These are phyloP conservation scores for Tenebrio molitor DNA, from an alignment of 1,140 invertebrate genomes.

Conservation along the genomic window DNA sequence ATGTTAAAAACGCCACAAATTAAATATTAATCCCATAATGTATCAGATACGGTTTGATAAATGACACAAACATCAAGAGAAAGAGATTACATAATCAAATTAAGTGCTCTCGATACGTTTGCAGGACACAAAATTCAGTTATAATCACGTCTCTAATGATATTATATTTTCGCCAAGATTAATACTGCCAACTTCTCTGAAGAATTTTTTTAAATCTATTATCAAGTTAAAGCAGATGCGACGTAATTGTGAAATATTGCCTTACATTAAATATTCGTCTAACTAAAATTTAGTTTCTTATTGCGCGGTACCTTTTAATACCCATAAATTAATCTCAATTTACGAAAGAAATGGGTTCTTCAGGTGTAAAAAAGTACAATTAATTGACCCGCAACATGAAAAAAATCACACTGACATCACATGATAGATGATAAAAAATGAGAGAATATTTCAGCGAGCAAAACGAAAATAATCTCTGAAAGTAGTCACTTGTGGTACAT, in stretches of 20 bases:
- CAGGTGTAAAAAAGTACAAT: too few relatives aligned
- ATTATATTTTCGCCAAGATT: constrained; percentile 11
- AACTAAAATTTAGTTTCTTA: background rate
- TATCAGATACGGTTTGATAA: constrained; percentile 36
- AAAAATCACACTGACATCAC: too few relatives aligned
- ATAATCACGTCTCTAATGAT: constrained; percentile 27
- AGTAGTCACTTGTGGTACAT: too few relatives aligned
- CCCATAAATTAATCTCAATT: constrained; percentile 11
- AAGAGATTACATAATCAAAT: constrained; percentile 37
- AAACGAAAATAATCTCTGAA: too few relatives aligned
- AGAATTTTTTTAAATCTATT: background rate
- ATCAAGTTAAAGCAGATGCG: constrained; percentile 4
- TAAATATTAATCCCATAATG: constrained; percentile 32
- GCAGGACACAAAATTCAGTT: constrained; percentile 22
- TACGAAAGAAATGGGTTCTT: too few relatives aligned
- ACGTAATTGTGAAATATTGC: constrained; percentile 12
- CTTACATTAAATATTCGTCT: background rate
- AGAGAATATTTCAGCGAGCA: too few relatives aligned
- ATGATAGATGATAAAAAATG: too few relatives aligned
- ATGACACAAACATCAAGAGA: constrained; percentile 38
- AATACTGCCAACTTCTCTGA: background rate
- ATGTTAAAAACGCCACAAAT: constrained; percentile 37
- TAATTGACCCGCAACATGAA: too few relatives aligned
- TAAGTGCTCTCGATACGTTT: constrained; percentile 28
- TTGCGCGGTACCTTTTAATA: background rate